A percentile compares a stretch with the other conserved stretches of the same genome.
Conservation (phyloP, 2,113 vertebrate species). For the Spilogale gracilis region DNA sequence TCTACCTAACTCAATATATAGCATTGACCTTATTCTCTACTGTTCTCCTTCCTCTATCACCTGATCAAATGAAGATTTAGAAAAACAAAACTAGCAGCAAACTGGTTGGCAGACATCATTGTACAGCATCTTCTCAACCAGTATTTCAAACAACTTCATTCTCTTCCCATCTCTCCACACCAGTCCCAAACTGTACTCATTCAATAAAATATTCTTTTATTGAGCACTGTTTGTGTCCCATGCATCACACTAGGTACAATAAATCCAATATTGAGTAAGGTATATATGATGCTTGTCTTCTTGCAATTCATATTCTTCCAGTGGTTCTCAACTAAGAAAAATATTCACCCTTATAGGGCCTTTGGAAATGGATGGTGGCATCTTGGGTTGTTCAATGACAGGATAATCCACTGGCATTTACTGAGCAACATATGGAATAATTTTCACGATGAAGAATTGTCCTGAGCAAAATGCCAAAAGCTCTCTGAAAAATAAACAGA, state of each 20-base stretch:
- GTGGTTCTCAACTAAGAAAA: conserved; percentile 2
- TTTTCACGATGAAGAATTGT: conserved; percentile 1
- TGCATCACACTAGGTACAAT: not conserved
- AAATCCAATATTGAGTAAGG: not conserved
- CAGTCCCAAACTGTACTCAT: not conserved
- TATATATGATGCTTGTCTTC: not conserved
- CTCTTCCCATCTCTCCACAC: not conserved
- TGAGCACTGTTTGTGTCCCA: not conserved
- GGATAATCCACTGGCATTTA: not conserved
- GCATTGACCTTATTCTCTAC: not conserved
- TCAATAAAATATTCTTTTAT: not conserved
- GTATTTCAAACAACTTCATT: not conserved
- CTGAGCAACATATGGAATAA: not conserved
- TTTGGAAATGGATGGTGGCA: not conserved
- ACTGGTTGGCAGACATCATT: not conserved
- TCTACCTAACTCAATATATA: not conserved
- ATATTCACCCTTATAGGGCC: not conserved
- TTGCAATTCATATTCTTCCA: not conserved
- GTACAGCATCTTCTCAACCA: not conserved
- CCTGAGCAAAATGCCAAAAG: not conserved
- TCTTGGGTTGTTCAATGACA: not conserved
- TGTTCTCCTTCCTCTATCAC: not conserved
- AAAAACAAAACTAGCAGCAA: not conserved
- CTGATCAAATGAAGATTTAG: not conserved
- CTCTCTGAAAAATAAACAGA: not conserved